A percentile compares a stretch with the other conserved stretches of the same genome.
Conservation (phyloP, 2,113 vertebrate genomes). For the Psophia crepitans region DNA sequence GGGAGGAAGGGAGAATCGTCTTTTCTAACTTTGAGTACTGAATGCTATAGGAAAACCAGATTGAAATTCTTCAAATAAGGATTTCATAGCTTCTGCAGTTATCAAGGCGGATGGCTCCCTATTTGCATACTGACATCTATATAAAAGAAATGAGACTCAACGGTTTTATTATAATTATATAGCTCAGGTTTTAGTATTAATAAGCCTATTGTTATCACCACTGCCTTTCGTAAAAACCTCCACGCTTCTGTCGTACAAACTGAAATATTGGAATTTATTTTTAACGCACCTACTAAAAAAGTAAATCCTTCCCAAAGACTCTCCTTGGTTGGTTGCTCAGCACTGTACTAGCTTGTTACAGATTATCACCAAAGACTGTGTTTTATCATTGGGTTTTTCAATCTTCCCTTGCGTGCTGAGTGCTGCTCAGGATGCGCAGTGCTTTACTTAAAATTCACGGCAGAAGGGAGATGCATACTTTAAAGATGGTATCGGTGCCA, state of each 20-base stretch:
- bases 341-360: background rate
- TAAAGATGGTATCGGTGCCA: slow-evolving; percentile 1
- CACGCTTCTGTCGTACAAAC: background rate
- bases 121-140: background rate
- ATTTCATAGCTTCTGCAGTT: slow-evolving; percentile 26
- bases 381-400: slow-evolving; percentile 3
- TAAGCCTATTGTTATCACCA: slow-evolving; percentile 63
- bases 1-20: background rate
- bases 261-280: slow-evolving; percentile 49
- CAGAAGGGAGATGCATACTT: background rate
- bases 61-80: slow-evolving; percentile 57
- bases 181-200: slow-evolving; percentile 38
- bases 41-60: slow-evolving; percentile 34
- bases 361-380: background rate
- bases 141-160: slow-evolving; percentile 39
- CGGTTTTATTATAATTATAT: slow-evolving; percentile 66
- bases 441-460: slow-evolving; percentile 19
- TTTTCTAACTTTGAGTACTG: slow-evolving; percentile 45
- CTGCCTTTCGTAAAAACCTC: background rate
- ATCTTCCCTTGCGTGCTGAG: background rate
- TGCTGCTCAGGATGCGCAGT: background rate
- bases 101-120: background rate
- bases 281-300: slow-evolving; percentile 5
- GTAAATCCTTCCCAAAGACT: background rate
- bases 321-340: slow-evolving; percentile 8